Evolutionary conservation across 1,140 invertebrate species (phyloP).

Genomic region (Sycobia sp.): DNA sequence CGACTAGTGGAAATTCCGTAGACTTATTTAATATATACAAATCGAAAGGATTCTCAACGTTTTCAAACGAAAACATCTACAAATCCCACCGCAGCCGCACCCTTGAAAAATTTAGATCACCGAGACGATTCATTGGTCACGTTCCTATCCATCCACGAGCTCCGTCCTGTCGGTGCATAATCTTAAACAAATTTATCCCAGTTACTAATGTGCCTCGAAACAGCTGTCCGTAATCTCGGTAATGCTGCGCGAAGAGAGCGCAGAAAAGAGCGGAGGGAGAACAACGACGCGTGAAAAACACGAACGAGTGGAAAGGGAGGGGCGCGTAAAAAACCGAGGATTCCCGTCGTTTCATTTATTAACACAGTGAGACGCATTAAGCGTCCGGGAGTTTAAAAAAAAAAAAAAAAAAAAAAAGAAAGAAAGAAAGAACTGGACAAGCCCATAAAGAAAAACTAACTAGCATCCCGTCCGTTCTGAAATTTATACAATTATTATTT

Average conservation of each 20-base stretch:
- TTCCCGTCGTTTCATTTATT: conserved; percentile 30
- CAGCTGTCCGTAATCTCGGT: conserved; percentile 25
- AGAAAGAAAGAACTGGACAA: too few relatives aligned
- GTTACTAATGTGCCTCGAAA: too few relatives aligned
- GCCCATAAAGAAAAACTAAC: neutral
- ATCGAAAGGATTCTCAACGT: too few relatives aligned
- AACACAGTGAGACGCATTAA: conserved; percentile 2
- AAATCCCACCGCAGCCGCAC: neutral
- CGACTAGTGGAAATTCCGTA: too few relatives aligned
- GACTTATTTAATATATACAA: too few relatives aligned
- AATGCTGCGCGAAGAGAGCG: conserved; percentile 6
- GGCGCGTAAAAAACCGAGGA: conserved; percentile 13
- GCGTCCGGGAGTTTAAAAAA: too few relatives aligned
- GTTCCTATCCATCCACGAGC: too few relatives aligned
- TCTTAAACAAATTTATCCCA: too few relatives aligned
- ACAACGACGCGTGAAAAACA: conserved; percentile 2
- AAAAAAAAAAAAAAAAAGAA: too few relatives aligned
- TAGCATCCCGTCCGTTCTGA: neutral
- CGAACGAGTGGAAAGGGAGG: neutral
- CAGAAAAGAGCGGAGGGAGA: conserved; percentile 10
- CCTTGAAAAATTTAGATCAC: neutral
- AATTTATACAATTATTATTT: conserved; percentile 23
- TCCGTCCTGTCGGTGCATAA: too few relatives aligned
- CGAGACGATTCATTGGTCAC: too few relatives aligned
- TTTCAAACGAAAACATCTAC: neutral